A percentile compares a stretch with the other conserved stretches of the same genome.
Evolutionary conservation across 2,113 vertebrate genomes (phyloP).

Genomic region (Cebus imitator): DNA sequence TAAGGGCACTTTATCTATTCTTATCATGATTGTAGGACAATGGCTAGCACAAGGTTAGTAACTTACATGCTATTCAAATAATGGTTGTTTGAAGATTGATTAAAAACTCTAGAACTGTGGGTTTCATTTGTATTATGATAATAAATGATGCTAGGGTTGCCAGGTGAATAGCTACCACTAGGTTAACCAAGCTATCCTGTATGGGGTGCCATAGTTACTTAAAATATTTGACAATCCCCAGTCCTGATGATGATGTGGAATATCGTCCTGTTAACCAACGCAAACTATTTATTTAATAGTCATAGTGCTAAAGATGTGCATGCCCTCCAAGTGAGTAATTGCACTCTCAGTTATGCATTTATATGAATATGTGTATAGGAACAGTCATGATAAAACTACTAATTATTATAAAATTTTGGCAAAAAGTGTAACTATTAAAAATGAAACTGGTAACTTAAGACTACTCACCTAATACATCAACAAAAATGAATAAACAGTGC

Average conservation of each 20-base stretch:
- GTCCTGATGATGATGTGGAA: background rate
- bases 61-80: background rate
- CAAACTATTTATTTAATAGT: background rate
- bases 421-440: background rate
- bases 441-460: background rate
- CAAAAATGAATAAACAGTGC: background rate
- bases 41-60: background rate
- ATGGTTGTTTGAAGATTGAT: background rate
- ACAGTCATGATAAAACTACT: background rate
- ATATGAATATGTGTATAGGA: background rate
- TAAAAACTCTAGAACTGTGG: background rate
- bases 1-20: background rate
- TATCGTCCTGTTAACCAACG: background rate
- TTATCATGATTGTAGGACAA: background rate
- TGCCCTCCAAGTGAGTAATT: background rate
- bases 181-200: background rate
- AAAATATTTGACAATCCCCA: background rate
- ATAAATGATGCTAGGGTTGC: background rate
- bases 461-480: background rate
- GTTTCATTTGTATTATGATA: background rate
- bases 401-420: background rate
- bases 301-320: background rate
- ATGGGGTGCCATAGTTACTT: accelerated
- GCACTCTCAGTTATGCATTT: background rate
- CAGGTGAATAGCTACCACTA: background rate